Base-by-base conservation (phyloP, 2,797 vertebrate species). In the Triplophysa bombifrons region DNA sequence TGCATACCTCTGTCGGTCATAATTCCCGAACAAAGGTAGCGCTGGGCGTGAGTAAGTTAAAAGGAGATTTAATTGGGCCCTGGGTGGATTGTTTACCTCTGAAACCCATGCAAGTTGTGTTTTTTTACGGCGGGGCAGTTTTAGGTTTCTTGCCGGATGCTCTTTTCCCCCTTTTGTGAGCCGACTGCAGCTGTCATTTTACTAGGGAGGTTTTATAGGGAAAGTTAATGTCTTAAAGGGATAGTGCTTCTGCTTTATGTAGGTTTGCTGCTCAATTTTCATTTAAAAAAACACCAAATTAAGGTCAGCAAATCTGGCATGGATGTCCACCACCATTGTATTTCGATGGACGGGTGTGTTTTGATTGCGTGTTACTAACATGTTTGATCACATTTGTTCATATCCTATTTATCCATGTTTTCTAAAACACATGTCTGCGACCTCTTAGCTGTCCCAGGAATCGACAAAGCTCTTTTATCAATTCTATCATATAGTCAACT, bases 161-260 rank as follows among this genome's bases (percentile, higher is more conserved):
- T 86, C 88, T 89, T 82, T 88, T n/a, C 87, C 84, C 80, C 90
- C 89, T 91, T 92, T 92, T 91, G 90, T 90, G 88, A 88, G 82
- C 81, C 83, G 89, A 71, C 91, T 85, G 87, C 93, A 93, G 93
- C 92, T 94, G 93, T 93, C 92, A 92, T 93, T 94, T 93, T 94
- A 93, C 93, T 92, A 88, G 89, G 84, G 85, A 84, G 87, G 88
- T 87, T 93, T 94, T 94, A 93, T 90, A 87, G 89, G 75, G 67
- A 90, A 92, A 90, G 90, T 91, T 92, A 91, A 93, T 89, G 90
- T 88, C 90, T 93, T 93, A 91, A 93, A 93, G 92, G 90, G 86
- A 91, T 89, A 88, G 88, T 73, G 48, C 56, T 55, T 56, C 20
- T 41, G 50, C 58, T 84, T 73, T 80, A 61, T 38, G 27, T 10